A percentile compares a stretch with the other conserved stretches of the same genome.
These are phyloP conservation scores for Ashinkailepas kermadecensis DNA, from an alignment of 2,888 invertebrate genomes.

Conservation along the genomic window DNA sequence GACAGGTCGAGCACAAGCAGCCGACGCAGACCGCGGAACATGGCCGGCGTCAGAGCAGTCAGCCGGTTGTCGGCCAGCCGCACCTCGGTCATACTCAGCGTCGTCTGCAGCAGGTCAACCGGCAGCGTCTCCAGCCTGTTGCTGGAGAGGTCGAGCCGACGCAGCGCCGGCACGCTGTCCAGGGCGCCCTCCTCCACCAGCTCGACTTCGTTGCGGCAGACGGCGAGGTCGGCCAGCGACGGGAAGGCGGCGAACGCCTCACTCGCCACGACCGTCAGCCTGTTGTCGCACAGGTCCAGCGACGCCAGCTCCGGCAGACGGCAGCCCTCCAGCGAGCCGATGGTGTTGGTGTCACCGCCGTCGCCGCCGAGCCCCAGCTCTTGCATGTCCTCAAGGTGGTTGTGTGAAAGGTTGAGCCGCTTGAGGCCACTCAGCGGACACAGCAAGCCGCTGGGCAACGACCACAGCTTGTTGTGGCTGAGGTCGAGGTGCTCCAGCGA, in stretches of 20 bases:
- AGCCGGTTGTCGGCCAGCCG: conserved; percentile 69
- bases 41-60: conserved; percentile 63
- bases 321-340: conserved; percentile 31
- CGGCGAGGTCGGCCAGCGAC: conserved; percentile 58
- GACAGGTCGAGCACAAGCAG: conserved; percentile 63
- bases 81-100: conserved; percentile 62
- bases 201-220: conserved; percentile 68
- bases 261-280: conserved; percentile 61
- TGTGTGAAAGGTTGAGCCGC: conserved; percentile 63
- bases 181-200: conserved; percentile 66
- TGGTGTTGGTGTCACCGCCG: conserved; percentile 21
- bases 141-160: conserved; percentile 66
- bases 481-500: conserved; percentile 72
- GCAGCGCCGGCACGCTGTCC: conserved; percentile 58
- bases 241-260: conserved; percentile 62
- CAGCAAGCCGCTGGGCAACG: conserved; percentile 62
- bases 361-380: conserved; percentile 62
- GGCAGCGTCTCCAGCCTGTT: conserved; percentile 69
- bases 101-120: conserved; percentile 65
- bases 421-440: conserved; percentile 59
- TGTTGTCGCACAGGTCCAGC: conserved; percentile 66
- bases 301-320: conserved; percentile 39
- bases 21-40: conserved; percentile 64
- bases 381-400: conserved; percentile 66
- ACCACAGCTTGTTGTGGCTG: conserved; percentile 73